These are phyloP conservation scores for Pemphredon lugubris DNA, from an alignment of 2,888 invertebrate genomes.

Conservation along the genomic window DNA sequence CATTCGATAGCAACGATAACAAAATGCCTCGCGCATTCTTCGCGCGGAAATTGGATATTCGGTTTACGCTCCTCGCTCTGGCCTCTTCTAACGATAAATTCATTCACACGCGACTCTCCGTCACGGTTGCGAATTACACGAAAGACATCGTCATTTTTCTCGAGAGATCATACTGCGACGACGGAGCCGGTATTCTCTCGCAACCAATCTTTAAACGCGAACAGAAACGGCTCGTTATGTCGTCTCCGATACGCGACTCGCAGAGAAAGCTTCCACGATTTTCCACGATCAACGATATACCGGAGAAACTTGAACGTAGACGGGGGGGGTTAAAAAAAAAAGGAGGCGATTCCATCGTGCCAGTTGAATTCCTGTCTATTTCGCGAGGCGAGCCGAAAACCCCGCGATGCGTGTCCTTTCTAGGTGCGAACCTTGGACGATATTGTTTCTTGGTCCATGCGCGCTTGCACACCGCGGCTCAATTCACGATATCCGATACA, in stretches of 20 bases:
- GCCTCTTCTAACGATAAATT: no score
- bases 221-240: neutral
- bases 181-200: neutral
- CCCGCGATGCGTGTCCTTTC: slow-evolving; percentile 26
- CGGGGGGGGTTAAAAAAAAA: neutral
- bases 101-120: no score
- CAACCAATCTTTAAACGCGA: neutral
- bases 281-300: slow-evolving; percentile 7
- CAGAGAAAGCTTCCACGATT: slow-evolving; percentile 48
- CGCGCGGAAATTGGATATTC: no score
- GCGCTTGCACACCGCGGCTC: slow-evolving; percentile 22
- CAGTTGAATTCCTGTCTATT: slow-evolving; percentile 23
- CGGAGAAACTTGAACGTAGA: neutral
- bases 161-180: no score
- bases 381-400: slow-evolving; percentile 12
- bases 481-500: slow-evolving; percentile 51
- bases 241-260: no score
- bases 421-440: slow-evolving; percentile 39
- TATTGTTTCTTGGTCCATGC: slow-evolving; percentile 31
- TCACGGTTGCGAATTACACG: no score
- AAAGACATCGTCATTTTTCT: no score
- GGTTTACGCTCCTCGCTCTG: no score
- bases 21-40: no score
- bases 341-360: neutral
- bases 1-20: no score